phyloP scores from a whole-genome alignment of 2,113 vertebrate genomes.

The Syngnathus typhle region DNA sequence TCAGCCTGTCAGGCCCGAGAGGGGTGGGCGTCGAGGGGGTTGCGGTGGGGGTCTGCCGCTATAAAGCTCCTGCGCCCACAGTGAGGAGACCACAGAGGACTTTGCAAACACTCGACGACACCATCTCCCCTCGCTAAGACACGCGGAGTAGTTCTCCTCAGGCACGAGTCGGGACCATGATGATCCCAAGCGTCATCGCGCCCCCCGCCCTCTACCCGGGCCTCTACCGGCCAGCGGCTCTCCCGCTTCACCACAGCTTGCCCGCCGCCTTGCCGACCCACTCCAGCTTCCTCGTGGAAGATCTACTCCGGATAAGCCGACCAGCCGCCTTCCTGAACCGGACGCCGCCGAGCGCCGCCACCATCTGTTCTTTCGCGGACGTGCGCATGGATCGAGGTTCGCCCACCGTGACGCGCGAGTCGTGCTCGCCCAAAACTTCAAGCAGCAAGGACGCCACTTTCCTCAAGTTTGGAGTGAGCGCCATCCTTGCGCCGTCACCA shows the following conservation, averaged over 20 bases:
- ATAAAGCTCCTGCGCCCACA: constrained; percentile 80
- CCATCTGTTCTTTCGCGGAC: constrained; percentile 60
- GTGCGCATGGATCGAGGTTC: constrained; percentile 57
- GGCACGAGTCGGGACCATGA: constrained; percentile 74
- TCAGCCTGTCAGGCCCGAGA: constrained; percentile 84
- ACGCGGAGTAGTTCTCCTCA: constrained; percentile 45
- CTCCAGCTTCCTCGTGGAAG: constrained; percentile 92
- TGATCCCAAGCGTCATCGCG: constrained; percentile 90
- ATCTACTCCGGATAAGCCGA: constrained; percentile 87
- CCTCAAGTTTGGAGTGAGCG: constrained; percentile 94
- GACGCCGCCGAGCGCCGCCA: constrained; percentile 62
- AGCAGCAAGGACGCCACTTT: constrained; percentile 76
- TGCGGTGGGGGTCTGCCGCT: constrained; percentile 60
- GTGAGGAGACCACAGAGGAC: constrained; percentile 57
- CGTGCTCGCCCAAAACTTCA: constrained; percentile 72
- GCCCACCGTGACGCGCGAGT: constrained; percentile 63
- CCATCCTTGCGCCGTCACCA: constrained; percentile 87
- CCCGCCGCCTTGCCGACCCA: constrained; percentile 78
- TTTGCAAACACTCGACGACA: constrained; percentile 48
- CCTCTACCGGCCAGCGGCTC: constrained; percentile 80
- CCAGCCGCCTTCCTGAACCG: constrained; percentile 76
- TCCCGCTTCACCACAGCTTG: constrained; percentile 81
- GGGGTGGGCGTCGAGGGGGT: constrained; percentile 15
- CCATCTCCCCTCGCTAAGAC: constrained; percentile 33
- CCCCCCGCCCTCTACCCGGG: constrained; percentile 86